Evolutionary conservation across 2,888 invertebrate species (phyloP), one percentile per base, ranked within the genome.

Genomic region (Nephrotoma flavescens): DNA sequence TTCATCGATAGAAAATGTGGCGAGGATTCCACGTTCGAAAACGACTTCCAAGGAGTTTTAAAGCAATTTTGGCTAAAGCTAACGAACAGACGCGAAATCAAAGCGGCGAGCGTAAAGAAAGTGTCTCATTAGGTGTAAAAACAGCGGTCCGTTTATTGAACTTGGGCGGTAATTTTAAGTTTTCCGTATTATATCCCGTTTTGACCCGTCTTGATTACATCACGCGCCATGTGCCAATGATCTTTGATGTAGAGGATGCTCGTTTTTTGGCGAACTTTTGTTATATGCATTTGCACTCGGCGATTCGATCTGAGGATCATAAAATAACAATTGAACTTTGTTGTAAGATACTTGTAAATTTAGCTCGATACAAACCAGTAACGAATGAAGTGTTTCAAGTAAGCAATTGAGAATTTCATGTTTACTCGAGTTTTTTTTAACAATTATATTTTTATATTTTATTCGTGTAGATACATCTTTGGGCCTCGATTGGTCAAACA

Each of bases 291-390:
- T 92, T 92, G 91, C 91, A 2, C 91, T 91, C 31, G 87, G 91
- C 92, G 42, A 92, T 91, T 88, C 91, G 92, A 47, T 92, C 92
- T 1, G 92, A 92, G 88, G 90, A 91, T 42, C 92, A 92, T 88
- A 92, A 91, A 87, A 90, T 91, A 87, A 87, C 92, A 41, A 91
- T 92, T 87, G 90, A 91, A 88, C 89, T 90, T 6, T 91, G 92
- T 88, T 91, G 92, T 87, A 90, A 91, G 19, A 93, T 95, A 83
- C 92, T 96, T 45, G 93, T 95, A 83, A 96, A 95, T 89, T 91
- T 96, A 88, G 93, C 94, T 11, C 94, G 95, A 87, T 95, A 94
- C 88, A 92, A 92, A 86, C 91, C 92, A 86, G 95, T 95, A 0
- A 94, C 93, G 9, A 92, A 92, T 0, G 93, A 93, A 88, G 93